Base-by-base conservation (phyloP, 2,888 invertebrate genomes). In the Lydus trimaculatus region DNA sequence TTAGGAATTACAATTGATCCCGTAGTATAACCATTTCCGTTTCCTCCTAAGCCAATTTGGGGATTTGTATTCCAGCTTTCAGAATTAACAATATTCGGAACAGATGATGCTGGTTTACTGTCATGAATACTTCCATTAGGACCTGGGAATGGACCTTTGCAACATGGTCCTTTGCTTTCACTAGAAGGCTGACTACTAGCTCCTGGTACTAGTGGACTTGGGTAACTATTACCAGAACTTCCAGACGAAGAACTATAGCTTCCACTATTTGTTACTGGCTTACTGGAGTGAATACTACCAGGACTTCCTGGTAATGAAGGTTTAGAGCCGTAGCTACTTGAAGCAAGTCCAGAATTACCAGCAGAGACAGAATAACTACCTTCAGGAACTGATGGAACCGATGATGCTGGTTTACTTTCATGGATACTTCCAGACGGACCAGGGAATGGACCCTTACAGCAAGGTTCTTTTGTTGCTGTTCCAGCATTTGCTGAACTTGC, bases 351-450 rank as follows among this genome's bases (percentile, higher is more conserved):
- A 25, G 25, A 2, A 7, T 8, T 17, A 39, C 61, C 36, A 39
- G 39, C 5, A 6, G 61, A 36, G 15, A 31, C 31, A 33, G 33
- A 13, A 31, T 59, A 20, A 59, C 17, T 59, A 20, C 31, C 33
- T 3, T n/a, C 17, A 11, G 9, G 2, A n/a, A 31, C 9, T 61
- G 61, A 17, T 39, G 39, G 43, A 17, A 58, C 65, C 11, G 56
- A 28, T 15, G 61, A 62, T 28, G 71, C 75, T 36, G 75, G 77
- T 73, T 76, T 77, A 43, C 75, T 75, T 13, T 75, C 72, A 61
- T 76, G 63, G 23, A 77, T 79, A 61, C 74, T 76, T 59, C 76
- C 76, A 33, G 66, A 70, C 31, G 75, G 75, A 58, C 78, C 78
- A 56, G 78, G 78, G 36, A 76, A 70, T 23, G 64, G 67, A 15